Percentiles rank a stretch among this genome's conserved stretches.
Evolutionary conservation across 1,140 invertebrate species (phyloP).

Genomic region (Drosophila chauvacae): DNA sequence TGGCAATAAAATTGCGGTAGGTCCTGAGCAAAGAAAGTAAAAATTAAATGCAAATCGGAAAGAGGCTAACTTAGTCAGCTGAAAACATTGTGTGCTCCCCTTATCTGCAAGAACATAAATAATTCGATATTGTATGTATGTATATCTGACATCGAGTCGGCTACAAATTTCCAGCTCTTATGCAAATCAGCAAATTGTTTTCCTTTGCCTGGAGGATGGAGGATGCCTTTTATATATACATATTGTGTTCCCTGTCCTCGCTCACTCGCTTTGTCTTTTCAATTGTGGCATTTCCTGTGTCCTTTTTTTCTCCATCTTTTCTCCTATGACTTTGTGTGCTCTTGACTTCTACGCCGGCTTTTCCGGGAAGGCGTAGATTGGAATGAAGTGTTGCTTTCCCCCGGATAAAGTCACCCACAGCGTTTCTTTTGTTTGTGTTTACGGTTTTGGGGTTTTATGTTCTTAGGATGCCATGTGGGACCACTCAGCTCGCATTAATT

Average conservation of each 20-base stretch:
- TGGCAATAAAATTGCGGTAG: conserved; percentile 18
- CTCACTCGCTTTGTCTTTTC: conserved; percentile 25
- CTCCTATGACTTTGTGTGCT: conserved; percentile 24
- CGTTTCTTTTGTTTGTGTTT: conserved; percentile 39
- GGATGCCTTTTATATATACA: conserved; percentile 12
- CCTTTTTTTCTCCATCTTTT: conserved; percentile 22
- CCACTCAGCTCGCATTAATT: conserved; percentile 48
- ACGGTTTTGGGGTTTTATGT: conserved; percentile 32
- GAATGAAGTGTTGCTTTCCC: conserved; percentile 20
- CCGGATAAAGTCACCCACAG: conserved; percentile 16
- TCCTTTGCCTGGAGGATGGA: conserved; percentile 1
- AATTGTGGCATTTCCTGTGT: conserved; percentile 23
- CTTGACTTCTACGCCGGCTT: conserved; percentile 21
- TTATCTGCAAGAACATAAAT: conserved; percentile 32
- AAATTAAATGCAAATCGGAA: conserved; percentile 20
- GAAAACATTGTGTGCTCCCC: background rate
- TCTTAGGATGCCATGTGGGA: conserved; percentile 48
- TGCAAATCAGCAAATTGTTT: conserved; percentile 57
- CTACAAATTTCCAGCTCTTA: conserved; percentile 51
- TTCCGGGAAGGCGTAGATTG: conserved; percentile 29
- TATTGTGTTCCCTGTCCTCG: background rate
- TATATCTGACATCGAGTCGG: conserved; percentile 25
- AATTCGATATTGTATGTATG: conserved; percentile 18
- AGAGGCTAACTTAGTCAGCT: conserved; percentile 11
- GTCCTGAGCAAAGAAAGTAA: background rate